Conservation (phyloP, 2,113 vertebrate genomes). For the Zosterops borbonicus region DNA sequence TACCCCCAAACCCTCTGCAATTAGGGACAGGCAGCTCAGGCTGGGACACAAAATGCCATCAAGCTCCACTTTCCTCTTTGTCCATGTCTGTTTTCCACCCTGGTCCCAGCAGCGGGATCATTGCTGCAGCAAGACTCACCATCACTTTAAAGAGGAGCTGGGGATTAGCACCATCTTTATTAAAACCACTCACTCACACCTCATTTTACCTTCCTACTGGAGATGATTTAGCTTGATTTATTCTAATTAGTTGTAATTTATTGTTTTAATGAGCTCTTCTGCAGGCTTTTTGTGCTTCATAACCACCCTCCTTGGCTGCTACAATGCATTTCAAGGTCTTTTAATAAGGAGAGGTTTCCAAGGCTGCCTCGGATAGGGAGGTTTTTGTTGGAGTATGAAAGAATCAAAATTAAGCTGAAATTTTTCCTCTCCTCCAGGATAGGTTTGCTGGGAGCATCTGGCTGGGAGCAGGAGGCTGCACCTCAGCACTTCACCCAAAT, state of each 20-base stretch:
- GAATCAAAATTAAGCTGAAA: background rate
- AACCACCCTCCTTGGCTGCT: background rate
- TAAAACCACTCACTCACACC: conserved; percentile 49
- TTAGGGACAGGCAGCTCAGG: conserved; percentile 50
- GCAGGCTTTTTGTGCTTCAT: conserved; percentile 50
- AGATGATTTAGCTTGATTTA: conserved; percentile 59
- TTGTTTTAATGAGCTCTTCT: conserved; percentile 69
- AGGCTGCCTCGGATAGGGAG: background rate
- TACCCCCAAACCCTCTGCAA: conserved; percentile 35
- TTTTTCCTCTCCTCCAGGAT: background rate
- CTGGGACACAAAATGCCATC: conserved; percentile 58
- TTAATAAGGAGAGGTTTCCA: conserved; percentile 13
- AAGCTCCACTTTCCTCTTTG: conserved; percentile 10
- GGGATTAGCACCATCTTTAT: conserved; percentile 12
- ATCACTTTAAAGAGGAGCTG: background rate
- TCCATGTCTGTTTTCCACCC: background rate
- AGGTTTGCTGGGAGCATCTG: background rate
- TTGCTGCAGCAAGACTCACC: background rate
- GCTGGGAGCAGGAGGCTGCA: background rate
- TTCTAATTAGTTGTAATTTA: conserved; percentile 68
- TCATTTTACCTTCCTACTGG: conserved; percentile 48
- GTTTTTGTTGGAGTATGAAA: background rate
- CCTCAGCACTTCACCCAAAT: background rate
- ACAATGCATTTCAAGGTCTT: background rate
- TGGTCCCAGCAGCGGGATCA: background rate